These are phyloP conservation scores for Pteria penguin DNA, from an alignment of 2,888 invertebrate species.

Conservation along the genomic window DNA sequence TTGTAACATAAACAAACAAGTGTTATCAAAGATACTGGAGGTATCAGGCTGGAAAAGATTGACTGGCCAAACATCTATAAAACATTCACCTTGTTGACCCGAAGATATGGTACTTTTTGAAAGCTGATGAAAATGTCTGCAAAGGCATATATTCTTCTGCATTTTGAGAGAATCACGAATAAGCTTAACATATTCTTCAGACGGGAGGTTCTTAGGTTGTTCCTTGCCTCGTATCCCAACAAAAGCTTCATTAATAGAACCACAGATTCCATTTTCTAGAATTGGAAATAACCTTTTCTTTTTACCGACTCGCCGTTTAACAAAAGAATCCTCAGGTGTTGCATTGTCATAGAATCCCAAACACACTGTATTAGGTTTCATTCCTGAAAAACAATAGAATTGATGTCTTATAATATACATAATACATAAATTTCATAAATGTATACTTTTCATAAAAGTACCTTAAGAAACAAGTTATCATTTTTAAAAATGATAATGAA, in stretches of 20 bases:
- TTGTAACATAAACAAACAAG: slow-evolving; percentile 96
- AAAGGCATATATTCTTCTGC: slow-evolving; percentile 96
- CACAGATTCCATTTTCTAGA: slow-evolving; percentile 50
- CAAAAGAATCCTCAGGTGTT: slow-evolving; percentile 84
- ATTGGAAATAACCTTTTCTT: slow-evolving; percentile 60
- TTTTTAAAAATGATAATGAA: too few species aligned
- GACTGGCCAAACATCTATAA: slow-evolving; percentile 98
- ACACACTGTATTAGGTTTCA: slow-evolving; percentile 98
- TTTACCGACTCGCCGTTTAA: slow-evolving; percentile 46
- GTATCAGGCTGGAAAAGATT: slow-evolving; percentile 91
- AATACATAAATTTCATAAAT: too few species aligned
- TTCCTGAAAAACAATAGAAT: too few species aligned
- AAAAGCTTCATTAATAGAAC: slow-evolving; percentile 60
- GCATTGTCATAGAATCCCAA: slow-evolving; percentile 94
- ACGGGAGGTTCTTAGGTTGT: slow-evolving; percentile 59
- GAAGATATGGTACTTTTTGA: slow-evolving; percentile 89
- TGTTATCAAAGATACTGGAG: slow-evolving; percentile 91
- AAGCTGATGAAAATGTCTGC: slow-evolving; percentile 92
- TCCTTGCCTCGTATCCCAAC: slow-evolving; percentile 54
- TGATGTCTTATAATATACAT: too few species aligned
- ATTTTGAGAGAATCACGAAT: slow-evolving; percentile 93
- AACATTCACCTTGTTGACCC: slow-evolving; percentile 83
- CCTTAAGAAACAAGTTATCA: too few species aligned
- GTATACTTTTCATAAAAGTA: too few species aligned
- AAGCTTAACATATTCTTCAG: slow-evolving; percentile 89